Evolutionary conservation across 2,888 invertebrate genomes (phyloP), one percentile per base, ranked within the genome.

Genomic region (Mycalesis mineus): DNA sequence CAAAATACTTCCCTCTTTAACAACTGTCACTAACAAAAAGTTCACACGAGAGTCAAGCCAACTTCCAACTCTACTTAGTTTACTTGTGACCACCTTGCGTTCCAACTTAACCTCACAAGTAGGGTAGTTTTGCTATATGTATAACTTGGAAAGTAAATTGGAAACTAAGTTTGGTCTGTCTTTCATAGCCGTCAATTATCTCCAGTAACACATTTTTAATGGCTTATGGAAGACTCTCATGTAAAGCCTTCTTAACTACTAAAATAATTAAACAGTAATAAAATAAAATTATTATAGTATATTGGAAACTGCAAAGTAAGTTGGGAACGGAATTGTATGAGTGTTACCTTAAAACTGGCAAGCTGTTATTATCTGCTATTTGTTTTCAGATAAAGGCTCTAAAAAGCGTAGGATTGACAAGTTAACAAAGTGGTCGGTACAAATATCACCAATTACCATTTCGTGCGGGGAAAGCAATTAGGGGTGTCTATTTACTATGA

Each of bases 371-470:
- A 41, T 31, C 29, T 41, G 51, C 40, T 41, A 15, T 51, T 31
- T n/a, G 51, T 51, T 51, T 51, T 51, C 51, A 51, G 51, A 51
- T 51, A 51, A 41, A 41, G 17, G n/a, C 41, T 41, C 40, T 40
- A 41, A 17, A 60, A 57, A 57, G 54, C 59, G 50, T 54, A 57
- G 56, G 59, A 59, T 59, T 57, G 62, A 62, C 57, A 59, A 62
- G 61, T 56, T 57, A 59, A 62, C 62, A 57, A 62, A 62, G 54
- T 62, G 62, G 59, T 33, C 51, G 45, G 59, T 52, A 55, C 60
- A 60, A 60, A 60, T 50, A 54, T 22, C 39, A 45, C 51, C 54
- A 57, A 62, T 62, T 62, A 60, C 55, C 57, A 57, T 62, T 62
- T 62, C 60, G 60, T 60, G 57, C 52, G 47, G 45, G 51, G 48